Conservation (phyloP, 2,113 vertebrate species). For the Triplophysa tibetana region DNA sequence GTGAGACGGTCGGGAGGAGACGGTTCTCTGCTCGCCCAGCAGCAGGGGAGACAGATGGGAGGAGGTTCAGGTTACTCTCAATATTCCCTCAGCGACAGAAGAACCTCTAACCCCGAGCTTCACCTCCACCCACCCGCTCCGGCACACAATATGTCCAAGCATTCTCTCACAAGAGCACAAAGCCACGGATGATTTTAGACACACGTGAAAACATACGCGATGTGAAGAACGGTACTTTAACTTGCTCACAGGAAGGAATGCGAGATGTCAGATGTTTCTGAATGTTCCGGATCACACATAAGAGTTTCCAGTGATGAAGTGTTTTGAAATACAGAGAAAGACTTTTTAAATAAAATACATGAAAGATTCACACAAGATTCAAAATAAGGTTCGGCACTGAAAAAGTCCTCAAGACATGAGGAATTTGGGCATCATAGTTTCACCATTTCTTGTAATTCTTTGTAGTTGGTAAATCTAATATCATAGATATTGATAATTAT, state of each 20-base stretch:
- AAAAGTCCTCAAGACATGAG: too few species aligned
- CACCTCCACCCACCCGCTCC: conserved; percentile 32
- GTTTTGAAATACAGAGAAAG: too few species aligned
- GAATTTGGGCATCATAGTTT: too few species aligned
- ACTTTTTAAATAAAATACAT: too few species aligned
- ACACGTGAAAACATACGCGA: background rate
- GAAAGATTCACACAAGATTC: too few species aligned
- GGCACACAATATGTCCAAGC: conserved; percentile 37
- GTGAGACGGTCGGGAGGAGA: background rate
- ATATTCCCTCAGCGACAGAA: conserved; percentile 65
- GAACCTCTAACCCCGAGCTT: conserved; percentile 57
- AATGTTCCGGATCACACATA: too few species aligned
- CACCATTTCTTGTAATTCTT: too few species aligned
- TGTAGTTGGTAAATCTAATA: too few species aligned
- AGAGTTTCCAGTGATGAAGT: too few species aligned
- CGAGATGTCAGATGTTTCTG: background rate
- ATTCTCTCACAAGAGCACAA: conserved; percentile 26
- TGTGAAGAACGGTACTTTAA: background rate
- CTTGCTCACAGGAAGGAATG: background rate
- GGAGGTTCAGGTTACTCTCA: conserved; percentile 77
- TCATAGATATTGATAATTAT: too few species aligned
- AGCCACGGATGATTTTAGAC: background rate
- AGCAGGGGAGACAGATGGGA: conserved; percentile 80
- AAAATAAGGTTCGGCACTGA: too few species aligned
- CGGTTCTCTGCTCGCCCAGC: conserved; percentile 54